Evolutionary conservation across 1,140 invertebrate species (phyloP), one percentile per base, ranked within the genome.

Genomic region (Marisa cornuarietis): DNA sequence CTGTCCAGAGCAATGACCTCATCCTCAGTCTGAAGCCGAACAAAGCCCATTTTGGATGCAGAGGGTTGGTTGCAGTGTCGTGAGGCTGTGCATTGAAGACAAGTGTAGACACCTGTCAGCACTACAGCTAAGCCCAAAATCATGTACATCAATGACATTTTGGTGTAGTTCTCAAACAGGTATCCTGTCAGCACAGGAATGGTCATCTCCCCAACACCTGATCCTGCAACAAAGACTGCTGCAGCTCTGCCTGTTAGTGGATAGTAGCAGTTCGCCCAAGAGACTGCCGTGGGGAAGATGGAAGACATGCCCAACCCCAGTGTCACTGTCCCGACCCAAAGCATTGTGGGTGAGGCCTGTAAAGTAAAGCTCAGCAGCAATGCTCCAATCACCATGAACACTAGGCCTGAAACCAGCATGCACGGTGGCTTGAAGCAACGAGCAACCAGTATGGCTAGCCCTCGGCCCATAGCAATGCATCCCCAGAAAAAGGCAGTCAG

Each of bases 401-500:
- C 62, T 75, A 92, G 81, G 83, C 92, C 87, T 71, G 87, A 69
- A 22, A 89, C 81, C 51, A 91, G 84, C 90, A 92, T 91, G 26
- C 83, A 86, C 16, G 84, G 85, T 52, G 88, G 90, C 71, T 84
- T 88, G 71, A 88, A 89, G 71, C 85, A 90, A 49, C 85, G 90
- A 0, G 91, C 88, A 77, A 91, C 83, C 66, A 92, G 91, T 26
- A 93, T 92, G 49, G 90, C 89, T 13, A 90, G 80, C 73, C 92
- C 91, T 54, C 92, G 84, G 7, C 90, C 90, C 24, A 90, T 82
- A 20, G 92, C 91, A 51, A 93, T 88, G 8, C 89, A 87, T 9
- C 91, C 92, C 92, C 92, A 93, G 81, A 92, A 93, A 14, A 91
- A 79, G 16, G 91, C 90, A 8, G 91, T 90, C 58, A 92, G 82